A percentile compares a stretch with the other conserved stretches of the same genome.
Evolutionary conservation across 1,140 invertebrate genomes (phyloP).

Genomic region (Hyles euphorbiae): DNA sequence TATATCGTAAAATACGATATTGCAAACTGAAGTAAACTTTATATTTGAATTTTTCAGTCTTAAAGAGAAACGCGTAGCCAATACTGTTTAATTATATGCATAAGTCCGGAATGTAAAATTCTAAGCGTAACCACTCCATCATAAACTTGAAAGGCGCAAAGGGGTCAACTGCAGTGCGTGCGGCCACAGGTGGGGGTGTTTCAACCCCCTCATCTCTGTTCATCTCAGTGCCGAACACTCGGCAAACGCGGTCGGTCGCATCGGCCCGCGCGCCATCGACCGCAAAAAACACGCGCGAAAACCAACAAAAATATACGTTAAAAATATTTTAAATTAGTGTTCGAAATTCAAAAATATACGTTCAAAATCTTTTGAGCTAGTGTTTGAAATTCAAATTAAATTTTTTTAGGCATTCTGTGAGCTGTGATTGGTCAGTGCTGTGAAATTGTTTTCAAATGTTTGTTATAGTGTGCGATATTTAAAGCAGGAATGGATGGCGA

Average conservation of each 20-base stretch:
- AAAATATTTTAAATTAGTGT: neutral
- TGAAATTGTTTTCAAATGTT: conserved; percentile 35
- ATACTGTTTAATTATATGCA: too few species aligned
- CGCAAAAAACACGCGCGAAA: conserved; percentile 22
- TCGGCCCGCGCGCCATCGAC: conserved; percentile 8
- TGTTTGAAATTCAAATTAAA: neutral
- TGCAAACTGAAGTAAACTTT: too few species aligned
- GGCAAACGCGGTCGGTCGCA: conserved; percentile 24
- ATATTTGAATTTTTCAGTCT: too few species aligned
- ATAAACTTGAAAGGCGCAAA: conserved; percentile 49
- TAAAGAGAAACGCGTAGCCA: too few species aligned
- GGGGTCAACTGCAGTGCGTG: conserved; percentile 60
- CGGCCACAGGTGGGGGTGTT: conserved; percentile 55
- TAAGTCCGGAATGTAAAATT: neutral
- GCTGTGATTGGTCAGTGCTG: conserved; percentile 30
- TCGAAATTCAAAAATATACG: neutral
- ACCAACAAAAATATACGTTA: conserved; percentile 6
- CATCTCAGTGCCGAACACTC: conserved; percentile 39
- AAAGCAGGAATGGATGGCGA: conserved; percentile 86
- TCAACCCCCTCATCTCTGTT: conserved; percentile 16
- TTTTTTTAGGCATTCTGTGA: neutral
- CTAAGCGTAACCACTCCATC: neutral
- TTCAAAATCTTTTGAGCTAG: too few species aligned
- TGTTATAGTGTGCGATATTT: conserved; percentile 18
- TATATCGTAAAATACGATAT: too few species aligned